Percentiles rank a stretch among this genome's conserved stretches.
These are phyloP conservation scores for Dendropsophus ebraccatus DNA, from an alignment of 2,113 vertebrate species.

Conservation along the genomic window DNA sequence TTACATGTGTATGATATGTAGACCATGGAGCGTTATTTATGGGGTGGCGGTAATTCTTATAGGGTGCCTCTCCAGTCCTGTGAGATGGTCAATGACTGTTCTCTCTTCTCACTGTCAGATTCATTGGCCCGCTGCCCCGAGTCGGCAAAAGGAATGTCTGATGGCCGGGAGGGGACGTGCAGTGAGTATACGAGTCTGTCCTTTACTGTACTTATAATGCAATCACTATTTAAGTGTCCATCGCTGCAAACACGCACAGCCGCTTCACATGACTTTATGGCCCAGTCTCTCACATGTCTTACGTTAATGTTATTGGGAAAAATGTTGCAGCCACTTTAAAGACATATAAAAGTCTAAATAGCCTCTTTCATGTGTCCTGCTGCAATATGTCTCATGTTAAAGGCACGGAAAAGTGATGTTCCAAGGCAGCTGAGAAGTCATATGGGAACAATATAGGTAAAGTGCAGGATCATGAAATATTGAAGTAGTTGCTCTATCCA, in stretches of 20 bases:
- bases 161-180: constrained; percentile 82
- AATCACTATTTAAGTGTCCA: neutral
- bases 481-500: neutral
- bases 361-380: neutral
- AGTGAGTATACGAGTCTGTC: constrained; percentile 66
- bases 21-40: neutral
- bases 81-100: neutral
- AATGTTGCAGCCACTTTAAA: neutral
- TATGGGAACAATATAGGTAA: neutral
- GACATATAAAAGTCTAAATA: neutral
- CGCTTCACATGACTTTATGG: neutral
- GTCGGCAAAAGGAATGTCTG: constrained; percentile 80
- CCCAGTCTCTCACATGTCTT: neutral
- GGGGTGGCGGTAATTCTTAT: neutral
- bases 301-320: neutral
- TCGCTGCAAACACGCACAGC: neutral
- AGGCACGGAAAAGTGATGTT: neutral
- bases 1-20: neutral
- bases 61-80: neutral
- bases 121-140: constrained; percentile 81
- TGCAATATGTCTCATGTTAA: neutral
- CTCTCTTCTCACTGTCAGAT: constrained; percentile 68
- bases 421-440: neutral
- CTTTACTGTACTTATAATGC: neutral
- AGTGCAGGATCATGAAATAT: neutral